phyloP scores from a whole-genome alignment of 1,140 invertebrate genomes.

The Galleria mellonella region DNA sequence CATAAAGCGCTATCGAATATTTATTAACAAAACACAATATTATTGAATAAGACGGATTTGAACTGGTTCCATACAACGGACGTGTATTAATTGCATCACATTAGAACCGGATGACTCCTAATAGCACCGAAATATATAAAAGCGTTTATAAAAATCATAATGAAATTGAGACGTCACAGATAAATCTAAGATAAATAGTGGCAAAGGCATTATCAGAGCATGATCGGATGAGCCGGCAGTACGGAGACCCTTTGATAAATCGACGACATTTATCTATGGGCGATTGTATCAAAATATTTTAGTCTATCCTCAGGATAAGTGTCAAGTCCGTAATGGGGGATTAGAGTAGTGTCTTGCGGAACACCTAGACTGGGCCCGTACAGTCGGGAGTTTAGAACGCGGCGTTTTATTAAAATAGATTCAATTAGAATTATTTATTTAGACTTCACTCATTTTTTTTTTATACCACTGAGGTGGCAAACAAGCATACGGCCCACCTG shows the following conservation, averaged over 20 bases:
- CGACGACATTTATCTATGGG: constrained; percentile 53
- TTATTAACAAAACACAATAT: no score
- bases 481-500: no score
- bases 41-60: not conserved
- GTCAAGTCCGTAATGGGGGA: constrained; percentile 42
- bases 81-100: constrained; percentile 35
- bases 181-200: constrained; percentile 56
- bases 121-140: constrained; percentile 28
- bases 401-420: no score
- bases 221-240: constrained; percentile 27
- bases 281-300: constrained; percentile 70
- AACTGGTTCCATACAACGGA: constrained; percentile 1
- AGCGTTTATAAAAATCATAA: constrained; percentile 31
- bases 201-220: constrained; percentile 41
- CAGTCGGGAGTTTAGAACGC: constrained; percentile 17
- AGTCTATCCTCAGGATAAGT: constrained; percentile 52
- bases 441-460: no score
- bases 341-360: constrained; percentile 28
- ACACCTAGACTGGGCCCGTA: constrained; percentile 13
- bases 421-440: no score
- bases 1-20: no score
- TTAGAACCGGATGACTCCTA: constrained; percentile 31
- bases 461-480: no score
- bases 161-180: constrained; percentile 46
- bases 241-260: constrained; percentile 56